Conservation (phyloP, 2,113 vertebrate species). For the Telmatochromis brichardi region DNA sequence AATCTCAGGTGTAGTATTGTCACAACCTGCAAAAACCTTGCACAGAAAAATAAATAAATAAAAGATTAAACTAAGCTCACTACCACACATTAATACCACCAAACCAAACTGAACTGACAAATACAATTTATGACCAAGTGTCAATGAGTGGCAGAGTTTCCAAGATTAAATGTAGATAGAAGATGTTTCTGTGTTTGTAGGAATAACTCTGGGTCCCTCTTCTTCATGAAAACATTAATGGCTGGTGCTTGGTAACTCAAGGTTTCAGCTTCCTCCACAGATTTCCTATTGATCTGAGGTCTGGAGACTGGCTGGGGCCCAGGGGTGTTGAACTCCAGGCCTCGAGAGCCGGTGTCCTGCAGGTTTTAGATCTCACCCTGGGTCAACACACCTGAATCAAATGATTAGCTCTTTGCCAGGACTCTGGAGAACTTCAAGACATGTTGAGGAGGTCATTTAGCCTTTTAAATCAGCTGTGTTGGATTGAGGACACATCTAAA, state of each 20-base stretch:
- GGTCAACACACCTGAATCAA: not conserved
- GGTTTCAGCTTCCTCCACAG: not conserved
- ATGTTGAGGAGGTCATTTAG: not conserved
- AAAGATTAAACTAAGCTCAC: not conserved
- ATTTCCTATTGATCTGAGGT: not conserved
- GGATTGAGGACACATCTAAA: not conserved
- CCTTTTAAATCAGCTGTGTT: not conserved
- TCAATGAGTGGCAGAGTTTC: not conserved
- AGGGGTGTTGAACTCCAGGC: not conserved
- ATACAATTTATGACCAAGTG: not conserved
- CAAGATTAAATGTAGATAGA: not conserved
- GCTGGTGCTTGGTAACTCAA: not conserved
- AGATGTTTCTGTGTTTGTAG: not conserved
- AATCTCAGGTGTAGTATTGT: not conserved
- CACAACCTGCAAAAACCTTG: not conserved
- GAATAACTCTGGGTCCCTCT: not conserved
- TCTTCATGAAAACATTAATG: accelerated
- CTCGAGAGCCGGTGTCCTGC: not conserved
- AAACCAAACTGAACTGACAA: not conserved
- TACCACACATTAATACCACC: not conserved
- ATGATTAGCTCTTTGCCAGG: not conserved
- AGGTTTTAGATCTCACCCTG: not conserved
- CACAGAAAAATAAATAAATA: not conserved
- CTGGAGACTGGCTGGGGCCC: not conserved
- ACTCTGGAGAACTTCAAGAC: not conserved